Evolutionary conservation across 1,140 invertebrate species (phyloP), one percentile per base, ranked within the genome.

Genomic region (Leptoteleia sp.): DNA sequence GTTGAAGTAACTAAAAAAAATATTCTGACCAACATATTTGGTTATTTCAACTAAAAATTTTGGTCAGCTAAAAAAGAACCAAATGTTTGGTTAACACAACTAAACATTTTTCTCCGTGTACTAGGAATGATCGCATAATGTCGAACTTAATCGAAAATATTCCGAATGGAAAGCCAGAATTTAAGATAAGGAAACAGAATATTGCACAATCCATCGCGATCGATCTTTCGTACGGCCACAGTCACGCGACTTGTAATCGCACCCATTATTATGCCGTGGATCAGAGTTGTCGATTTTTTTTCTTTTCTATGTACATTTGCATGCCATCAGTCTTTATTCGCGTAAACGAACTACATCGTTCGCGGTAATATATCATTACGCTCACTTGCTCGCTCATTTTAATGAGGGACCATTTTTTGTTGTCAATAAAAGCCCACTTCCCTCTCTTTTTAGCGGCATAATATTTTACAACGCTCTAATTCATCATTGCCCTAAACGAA

Each of bases 321-420:
- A 65, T 54, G 48, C 37, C 62, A 54, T 43, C 27, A 65, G 37
- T 65, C 40, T 43, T 43, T 38, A 33, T 40, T 65, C 62, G 47
- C 31, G 25, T 17, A 35, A 65, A 65, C 45, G 27, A 13, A 3
- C 35, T 35, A 29, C 27, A 65, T 65, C 40, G 40, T 50, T 37
- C 59, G 40, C 35, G 7, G 16, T 45, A 50, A 65, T 67, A 54
- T 35, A 35, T 67, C 48, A 42, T 52, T 48, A 38, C 47, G 61
- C 59, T 50, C 22, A 35, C 37, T 42, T 40, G 59, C 59, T 48
- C 45, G 35, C 59, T 47, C 52, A n/a, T 12, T 43, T 12, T 59
- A 40, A 27, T 12, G 37, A 40, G 33, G 1, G 17, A 40, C 37
- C 3, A 52, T 37, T 35, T 52, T 52, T 52, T 52, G 37, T 12